Conservation (phyloP, 2,113 vertebrate species). For the Bubo scandiacus region DNA sequence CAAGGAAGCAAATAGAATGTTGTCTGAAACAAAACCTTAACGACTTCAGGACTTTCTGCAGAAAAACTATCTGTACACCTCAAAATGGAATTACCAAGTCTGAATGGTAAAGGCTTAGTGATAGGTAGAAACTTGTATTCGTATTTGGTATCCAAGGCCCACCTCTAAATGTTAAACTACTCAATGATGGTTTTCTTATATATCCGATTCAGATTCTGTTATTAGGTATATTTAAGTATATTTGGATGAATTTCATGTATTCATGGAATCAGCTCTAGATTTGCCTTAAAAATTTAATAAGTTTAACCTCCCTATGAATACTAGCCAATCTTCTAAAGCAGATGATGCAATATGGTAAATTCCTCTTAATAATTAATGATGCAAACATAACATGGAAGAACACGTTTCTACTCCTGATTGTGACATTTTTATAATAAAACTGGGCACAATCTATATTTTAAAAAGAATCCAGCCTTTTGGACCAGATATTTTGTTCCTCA, state of each 20-base stretch:
- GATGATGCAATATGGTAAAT: neutral
- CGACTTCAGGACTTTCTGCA: neutral
- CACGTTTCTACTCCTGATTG: neutral
- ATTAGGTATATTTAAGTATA: neutral
- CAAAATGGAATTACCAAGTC: neutral
- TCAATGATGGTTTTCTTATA: neutral
- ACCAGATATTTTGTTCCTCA: constrained; percentile 49
- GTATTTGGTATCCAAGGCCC: neutral
- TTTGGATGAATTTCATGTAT: neutral
- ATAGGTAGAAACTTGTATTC: neutral
- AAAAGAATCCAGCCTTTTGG: neutral
- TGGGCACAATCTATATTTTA: neutral
- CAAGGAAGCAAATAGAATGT: neutral
- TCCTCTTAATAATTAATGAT: neutral
- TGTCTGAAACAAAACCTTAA: neutral
- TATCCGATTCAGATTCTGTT: neutral
- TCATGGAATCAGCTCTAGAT: neutral
- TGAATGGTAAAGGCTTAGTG: neutral
- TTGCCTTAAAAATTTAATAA: neutral
- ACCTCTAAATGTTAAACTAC: neutral
- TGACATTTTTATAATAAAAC: neutral
- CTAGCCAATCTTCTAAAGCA: neutral
- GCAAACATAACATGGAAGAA: neutral
- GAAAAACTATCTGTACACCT: neutral
- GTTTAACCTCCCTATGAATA: neutral